These are phyloP conservation scores for Perccottus glenii DNA, from an alignment of 2,113 vertebrate genomes.

Conservation along the genomic window DNA sequence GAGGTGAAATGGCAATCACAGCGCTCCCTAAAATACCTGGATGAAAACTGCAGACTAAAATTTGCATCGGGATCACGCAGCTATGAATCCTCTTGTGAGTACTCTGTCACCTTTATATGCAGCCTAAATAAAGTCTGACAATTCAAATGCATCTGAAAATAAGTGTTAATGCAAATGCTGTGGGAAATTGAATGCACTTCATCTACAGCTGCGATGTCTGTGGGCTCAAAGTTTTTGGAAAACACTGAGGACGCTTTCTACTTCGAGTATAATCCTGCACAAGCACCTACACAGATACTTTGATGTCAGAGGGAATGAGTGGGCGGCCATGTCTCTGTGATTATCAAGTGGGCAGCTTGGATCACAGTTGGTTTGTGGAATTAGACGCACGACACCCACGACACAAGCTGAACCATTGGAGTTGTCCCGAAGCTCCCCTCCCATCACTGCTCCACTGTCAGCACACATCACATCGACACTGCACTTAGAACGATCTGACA, in stretches of 20 bases:
- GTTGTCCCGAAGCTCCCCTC: background rate
- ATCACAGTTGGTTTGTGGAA: slow-evolving; percentile 31
- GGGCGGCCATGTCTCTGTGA: slow-evolving; percentile 29
- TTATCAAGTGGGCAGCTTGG: slow-evolving; percentile 31
- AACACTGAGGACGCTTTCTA: slow-evolving; percentile 16
- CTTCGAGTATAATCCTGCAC: slow-evolving; percentile 19
- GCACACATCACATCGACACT: slow-evolving; percentile 7
- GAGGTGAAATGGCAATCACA: slow-evolving; percentile 9
- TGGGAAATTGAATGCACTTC: slow-evolving; percentile 31
- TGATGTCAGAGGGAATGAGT: slow-evolving; percentile 28
- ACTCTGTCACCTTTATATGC: slow-evolving; percentile 25
- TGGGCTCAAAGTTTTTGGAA: slow-evolving; percentile 26
- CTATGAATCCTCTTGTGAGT: slow-evolving; percentile 10
- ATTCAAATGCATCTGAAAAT: slow-evolving; percentile 37
- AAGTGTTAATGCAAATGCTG: slow-evolving; percentile 41
- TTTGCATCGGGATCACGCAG: slow-evolving; percentile 21
- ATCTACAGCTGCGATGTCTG: slow-evolving; percentile 19
- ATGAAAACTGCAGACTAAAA: slow-evolving; percentile 26
- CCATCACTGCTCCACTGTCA: background rate
- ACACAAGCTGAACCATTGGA: slow-evolving; percentile 18
- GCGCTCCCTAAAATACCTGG: slow-evolving; percentile 2
- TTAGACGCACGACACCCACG: slow-evolving; percentile 15
- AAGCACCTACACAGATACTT: slow-evolving; percentile 24
- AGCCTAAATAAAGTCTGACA: slow-evolving; percentile 23
- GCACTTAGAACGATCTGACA: slow-evolving; percentile 10